Conservation (phyloP, 2,113 vertebrate genomes). For the Melanerpes formicivorus region DNA sequence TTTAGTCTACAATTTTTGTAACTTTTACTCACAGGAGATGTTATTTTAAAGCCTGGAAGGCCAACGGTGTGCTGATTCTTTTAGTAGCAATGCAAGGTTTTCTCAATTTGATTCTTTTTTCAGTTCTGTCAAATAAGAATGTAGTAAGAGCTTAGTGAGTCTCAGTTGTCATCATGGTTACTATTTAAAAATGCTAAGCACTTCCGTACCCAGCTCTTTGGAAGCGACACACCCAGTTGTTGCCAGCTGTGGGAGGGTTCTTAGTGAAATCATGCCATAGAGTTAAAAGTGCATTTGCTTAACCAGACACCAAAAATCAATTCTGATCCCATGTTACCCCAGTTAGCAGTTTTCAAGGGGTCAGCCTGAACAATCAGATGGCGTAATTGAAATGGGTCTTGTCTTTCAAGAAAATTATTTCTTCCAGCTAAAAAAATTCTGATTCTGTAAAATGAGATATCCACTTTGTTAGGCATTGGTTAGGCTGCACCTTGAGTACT, state of each 20-base stretch:
- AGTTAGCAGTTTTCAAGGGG: neutral
- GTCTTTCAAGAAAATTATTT: neutral
- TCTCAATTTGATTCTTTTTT: neutral
- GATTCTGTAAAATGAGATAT: neutral
- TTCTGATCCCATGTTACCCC: neutral
- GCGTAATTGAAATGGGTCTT: neutral
- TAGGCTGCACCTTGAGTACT: too few species aligned
- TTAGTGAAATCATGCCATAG: neutral
- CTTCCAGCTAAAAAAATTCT: neutral
- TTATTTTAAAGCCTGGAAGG: neutral
- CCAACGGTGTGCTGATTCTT: neutral
- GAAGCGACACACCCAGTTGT: slow-evolving; percentile 35
- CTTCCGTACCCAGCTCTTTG: slow-evolving; percentile 36
- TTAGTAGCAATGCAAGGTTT: neutral
- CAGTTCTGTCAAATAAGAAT: neutral
- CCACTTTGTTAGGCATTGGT: too few species aligned
- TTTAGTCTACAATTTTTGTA: neutral
- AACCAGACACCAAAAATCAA: neutral
- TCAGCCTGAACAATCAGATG: neutral
- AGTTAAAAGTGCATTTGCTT: neutral
- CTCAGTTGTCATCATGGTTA: slow-evolving; percentile 58
- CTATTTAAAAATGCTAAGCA: slow-evolving; percentile 66
- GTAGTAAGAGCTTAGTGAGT: slow-evolving; percentile 23
- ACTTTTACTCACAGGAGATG: neutral
- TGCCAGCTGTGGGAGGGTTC: slow-evolving; percentile 33